Evolutionary conservation across 92 coral and sea anemone species (phyloP).

Genomic region (Parazoanthus swiftii): DNA sequence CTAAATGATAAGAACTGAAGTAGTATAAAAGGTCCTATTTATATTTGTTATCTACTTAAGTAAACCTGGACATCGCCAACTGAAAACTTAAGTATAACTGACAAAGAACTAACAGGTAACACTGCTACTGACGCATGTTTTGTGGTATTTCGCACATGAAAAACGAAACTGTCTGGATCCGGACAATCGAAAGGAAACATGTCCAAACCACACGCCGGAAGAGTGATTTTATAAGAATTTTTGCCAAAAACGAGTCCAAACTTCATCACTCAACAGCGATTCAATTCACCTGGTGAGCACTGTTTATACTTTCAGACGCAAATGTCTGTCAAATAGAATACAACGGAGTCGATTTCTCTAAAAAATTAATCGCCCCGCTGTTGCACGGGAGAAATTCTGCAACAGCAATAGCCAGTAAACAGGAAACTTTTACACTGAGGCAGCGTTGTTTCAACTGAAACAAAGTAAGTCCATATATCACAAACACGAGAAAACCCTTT

Average conservation of each 20-base stretch:
- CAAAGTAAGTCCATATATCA: background rate
- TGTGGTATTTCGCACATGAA: background rate
- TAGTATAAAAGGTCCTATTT: too few relatives aligned
- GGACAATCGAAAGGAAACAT: background rate
- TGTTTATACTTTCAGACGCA: background rate
- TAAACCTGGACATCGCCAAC: background rate
- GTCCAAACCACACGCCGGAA: slow-evolving; percentile 14
- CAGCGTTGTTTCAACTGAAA: background rate
- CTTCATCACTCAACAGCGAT: background rate
- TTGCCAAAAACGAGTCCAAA: background rate
- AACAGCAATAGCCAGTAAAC: background rate
- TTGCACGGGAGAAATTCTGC: slow-evolving; percentile 6
- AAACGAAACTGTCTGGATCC: background rate
- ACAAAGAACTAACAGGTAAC: background rate
- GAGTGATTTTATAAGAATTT: background rate
- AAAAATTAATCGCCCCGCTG: slow-evolving; percentile 27
- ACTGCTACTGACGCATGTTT: background rate
- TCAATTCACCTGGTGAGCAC: background rate
- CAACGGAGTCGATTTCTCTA: slow-evolving; percentile 9
- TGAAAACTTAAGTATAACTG: background rate
- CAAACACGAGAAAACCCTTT: background rate
- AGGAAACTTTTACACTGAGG: background rate
- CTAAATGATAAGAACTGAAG: too few relatives aligned
- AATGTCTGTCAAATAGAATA: background rate
- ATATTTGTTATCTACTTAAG: too few relatives aligned